phyloP scores from a whole-genome alignment of 2,888 invertebrate genomes.

The Melanotus villosus region DNA sequence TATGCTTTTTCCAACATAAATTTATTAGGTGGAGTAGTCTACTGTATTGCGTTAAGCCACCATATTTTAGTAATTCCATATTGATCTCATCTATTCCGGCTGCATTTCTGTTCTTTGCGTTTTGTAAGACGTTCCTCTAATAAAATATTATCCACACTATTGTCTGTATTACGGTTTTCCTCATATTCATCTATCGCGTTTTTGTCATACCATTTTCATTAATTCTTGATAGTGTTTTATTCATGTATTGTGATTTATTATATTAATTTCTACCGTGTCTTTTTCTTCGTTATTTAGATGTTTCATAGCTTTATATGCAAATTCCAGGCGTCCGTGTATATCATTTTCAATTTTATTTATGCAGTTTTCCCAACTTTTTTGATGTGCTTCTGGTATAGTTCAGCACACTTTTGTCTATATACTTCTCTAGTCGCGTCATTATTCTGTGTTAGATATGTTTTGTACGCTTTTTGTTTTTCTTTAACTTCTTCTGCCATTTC shows the following conservation, averaged over 20 bases:
- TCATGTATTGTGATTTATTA: background rate
- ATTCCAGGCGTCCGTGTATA: background rate
- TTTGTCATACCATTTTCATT: background rate
- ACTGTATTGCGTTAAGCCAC: background rate
- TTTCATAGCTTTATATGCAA: too few relatives aligned
- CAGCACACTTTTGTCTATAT: background rate
- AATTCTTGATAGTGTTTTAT: background rate
- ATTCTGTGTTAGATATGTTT: background rate
- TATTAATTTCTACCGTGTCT: background rate
- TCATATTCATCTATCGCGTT: background rate
- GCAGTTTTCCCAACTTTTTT: background rate
- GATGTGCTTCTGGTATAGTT: background rate
- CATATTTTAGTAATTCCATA: background rate
- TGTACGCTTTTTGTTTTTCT: background rate
- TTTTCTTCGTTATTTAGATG: background rate
- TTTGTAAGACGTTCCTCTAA: background rate
- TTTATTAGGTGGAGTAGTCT: background rate
- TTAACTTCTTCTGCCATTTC: background rate
- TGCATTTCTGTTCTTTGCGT: background rate
- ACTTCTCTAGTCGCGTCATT: background rate
- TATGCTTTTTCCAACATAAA: background rate
- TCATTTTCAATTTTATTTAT: slow-evolving; percentile 3
- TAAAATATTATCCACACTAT: background rate
- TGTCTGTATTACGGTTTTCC: background rate
- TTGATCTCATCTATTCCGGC: background rate